These are phyloP conservation scores for Saguinus midas DNA, from an alignment of 2,113 vertebrate species.

Conservation along the genomic window DNA sequence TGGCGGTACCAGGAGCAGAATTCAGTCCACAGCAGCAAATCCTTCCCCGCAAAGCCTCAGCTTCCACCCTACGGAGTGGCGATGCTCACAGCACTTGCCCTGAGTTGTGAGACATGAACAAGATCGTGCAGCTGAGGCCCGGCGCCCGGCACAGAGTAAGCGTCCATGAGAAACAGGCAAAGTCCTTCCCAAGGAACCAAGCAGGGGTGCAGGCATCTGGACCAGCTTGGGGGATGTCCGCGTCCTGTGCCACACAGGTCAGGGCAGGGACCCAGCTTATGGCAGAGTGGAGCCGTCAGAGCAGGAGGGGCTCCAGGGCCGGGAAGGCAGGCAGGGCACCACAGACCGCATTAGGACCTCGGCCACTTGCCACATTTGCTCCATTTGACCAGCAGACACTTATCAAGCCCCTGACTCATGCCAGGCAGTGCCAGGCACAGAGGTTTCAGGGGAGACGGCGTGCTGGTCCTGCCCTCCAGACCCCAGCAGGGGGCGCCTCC, in stretches of 20 bases:
- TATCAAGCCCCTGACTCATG: not conserved
- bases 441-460: not conserved
- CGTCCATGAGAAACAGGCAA: not conserved
- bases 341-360: not conserved
- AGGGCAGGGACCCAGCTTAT: not conserved
- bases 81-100: not conserved
- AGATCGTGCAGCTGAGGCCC: not conserved
- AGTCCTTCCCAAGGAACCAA: not conserved
- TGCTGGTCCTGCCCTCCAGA: not conserved
- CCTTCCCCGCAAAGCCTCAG: not conserved
- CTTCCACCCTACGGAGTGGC: not conserved
- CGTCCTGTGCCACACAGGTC: not conserved
- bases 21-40: not conserved
- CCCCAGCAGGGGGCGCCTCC: not conserved
- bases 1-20: fast-evolving
- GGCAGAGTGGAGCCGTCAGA: not conserved
- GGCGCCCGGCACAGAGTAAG: not conserved
- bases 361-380: not conserved
- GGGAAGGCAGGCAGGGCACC: no score
- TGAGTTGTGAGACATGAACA: fast-evolving
- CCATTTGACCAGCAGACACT: not conserved
- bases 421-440: not conserved
- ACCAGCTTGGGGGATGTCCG: not conserved
- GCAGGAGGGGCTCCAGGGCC: not conserved
- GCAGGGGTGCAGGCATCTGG: not conserved